Percentiles rank a stretch among this genome's conserved stretches.
These are phyloP conservation scores for Zosterops pallidus DNA, from an alignment of 2,113 vertebrate genomes.

Conservation along the genomic window DNA sequence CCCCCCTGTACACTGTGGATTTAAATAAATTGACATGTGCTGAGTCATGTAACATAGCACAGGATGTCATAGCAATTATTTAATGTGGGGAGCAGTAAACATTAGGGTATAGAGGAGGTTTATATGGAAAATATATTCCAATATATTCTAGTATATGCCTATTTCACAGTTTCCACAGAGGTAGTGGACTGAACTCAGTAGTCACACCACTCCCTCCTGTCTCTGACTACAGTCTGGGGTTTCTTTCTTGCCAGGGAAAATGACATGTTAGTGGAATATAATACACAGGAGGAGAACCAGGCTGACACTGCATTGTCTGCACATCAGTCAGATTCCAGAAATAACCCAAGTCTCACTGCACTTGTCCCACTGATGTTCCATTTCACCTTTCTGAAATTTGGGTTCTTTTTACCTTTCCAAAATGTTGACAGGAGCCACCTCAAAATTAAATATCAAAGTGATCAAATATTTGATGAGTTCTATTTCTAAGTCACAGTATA, in stretches of 20 bases:
- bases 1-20: neutral
- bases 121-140: neutral
- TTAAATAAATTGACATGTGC: neutral
- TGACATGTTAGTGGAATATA: neutral
- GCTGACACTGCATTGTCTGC: neutral
- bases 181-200: neutral
- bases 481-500: neutral
- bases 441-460: neutral
- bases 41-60: neutral
- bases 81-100: neutral
- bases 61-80: neutral
- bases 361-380: neutral
- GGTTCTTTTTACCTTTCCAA: neutral
- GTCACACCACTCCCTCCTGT: neutral
- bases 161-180: neutral
- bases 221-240: neutral
- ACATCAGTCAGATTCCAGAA: neutral
- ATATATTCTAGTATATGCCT: fast-evolving
- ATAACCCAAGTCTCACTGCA: neutral
- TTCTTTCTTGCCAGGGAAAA: neutral
- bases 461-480: neutral
- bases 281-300: neutral
- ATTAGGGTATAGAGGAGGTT: neutral
- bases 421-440: neutral
- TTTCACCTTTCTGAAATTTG: neutral